Conservation (phyloP, 2,797 vertebrate genomes). For the Macroramphosus scolopax region DNA sequence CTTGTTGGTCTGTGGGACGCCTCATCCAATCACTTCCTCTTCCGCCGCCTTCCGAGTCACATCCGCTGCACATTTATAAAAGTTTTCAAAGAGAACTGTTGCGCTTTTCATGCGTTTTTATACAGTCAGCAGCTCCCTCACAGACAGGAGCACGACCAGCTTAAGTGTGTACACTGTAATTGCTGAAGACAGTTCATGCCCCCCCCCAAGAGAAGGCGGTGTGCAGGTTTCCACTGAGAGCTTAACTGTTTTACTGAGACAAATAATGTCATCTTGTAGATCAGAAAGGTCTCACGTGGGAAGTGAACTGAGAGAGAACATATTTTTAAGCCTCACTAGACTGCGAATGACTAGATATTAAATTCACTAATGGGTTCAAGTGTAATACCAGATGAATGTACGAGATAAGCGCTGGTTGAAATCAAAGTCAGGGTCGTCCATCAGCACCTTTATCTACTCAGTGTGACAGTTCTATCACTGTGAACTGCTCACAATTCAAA, state of each 20-base stretch:
- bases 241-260: neutral
- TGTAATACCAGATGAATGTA: neutral
- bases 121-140: neutral
- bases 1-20: too few relatives aligned
- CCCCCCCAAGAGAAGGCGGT: neutral
- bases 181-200: neutral
- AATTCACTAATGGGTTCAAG: neutral
- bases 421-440: constrained; percentile 24
- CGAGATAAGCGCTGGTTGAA: constrained; percentile 19
- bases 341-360: neutral
- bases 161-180: neutral
- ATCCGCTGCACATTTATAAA: too few relatives aligned
- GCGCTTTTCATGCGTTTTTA: neutral
- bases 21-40: neutral
- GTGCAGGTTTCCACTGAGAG: neutral
- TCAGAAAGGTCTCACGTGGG: neutral
- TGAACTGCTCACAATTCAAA: constrained; percentile 20
- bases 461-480: constrained; percentile 24
- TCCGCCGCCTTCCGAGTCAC: too few relatives aligned
- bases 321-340: neutral
- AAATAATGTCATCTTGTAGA: neutral
- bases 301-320: neutral
- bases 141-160: neutral
- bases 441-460: constrained; percentile 34
- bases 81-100: too few relatives aligned